phyloP scores from a whole-genome alignment of 2,888 invertebrate species.

The Orthosia incerta region DNA sequence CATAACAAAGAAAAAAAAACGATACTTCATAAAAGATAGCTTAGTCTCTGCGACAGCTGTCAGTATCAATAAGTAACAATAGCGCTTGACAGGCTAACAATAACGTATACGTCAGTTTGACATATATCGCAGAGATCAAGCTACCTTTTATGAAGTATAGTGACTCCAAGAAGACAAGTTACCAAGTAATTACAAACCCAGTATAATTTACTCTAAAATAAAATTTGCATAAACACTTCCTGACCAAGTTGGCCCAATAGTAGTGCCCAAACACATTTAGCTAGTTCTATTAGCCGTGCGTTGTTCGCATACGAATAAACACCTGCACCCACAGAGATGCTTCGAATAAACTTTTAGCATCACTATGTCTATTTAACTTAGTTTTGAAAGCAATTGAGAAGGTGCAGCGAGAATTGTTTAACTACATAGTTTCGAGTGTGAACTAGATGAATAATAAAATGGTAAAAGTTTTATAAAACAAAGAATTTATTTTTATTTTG shows the following conservation, averaged over 20 bases:
- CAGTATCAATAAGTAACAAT: too few relatives aligned
- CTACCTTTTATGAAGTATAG: too few relatives aligned
- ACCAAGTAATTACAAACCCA: neutral
- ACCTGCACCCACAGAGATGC: conserved; percentile 52
- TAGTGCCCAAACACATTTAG: conserved; percentile 43
- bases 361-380: conserved; percentile 29
- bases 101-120: too few relatives aligned
- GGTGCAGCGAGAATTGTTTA: conserved; percentile 8
- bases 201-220: neutral
- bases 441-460: neutral
- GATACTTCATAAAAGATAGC: too few relatives aligned
- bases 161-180: too few relatives aligned
- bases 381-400: conserved; percentile 47
- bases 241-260: conserved; percentile 18
- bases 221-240: neutral
- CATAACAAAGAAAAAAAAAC: too few relatives aligned
- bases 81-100: too few relatives aligned
- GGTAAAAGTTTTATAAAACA: neutral
- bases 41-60: too few relatives aligned
- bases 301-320: conserved; percentile 61
- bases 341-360: conserved; percentile 48
- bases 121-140: too few relatives aligned
- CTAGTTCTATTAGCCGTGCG: conserved; percentile 58
- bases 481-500: neutral
- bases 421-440: conserved; percentile 6